Evolutionary conservation across 2,888 invertebrate genomes (phyloP).

Genomic region (Sicus ferrugineus): DNA sequence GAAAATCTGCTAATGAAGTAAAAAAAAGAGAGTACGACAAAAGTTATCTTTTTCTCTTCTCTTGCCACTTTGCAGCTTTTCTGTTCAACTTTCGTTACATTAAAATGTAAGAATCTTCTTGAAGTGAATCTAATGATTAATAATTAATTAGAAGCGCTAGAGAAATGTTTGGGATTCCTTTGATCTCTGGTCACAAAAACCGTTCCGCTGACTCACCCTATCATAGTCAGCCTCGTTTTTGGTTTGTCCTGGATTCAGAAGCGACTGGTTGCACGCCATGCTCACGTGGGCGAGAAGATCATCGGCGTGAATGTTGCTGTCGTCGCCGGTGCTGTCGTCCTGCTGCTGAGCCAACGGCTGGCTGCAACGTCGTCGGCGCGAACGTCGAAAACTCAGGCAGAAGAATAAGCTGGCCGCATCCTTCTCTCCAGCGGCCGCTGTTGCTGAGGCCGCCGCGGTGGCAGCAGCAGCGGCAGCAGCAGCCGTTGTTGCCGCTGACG

Average conservation of each 20-base stretch:
- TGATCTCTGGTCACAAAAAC: neutral
- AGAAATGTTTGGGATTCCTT: neutral
- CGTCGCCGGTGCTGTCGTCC: constrained; percentile 43
- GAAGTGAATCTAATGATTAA: too few relatives aligned
- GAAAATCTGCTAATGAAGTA: too few relatives aligned
- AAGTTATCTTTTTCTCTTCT: neutral
- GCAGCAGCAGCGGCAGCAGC: constrained; percentile 38
- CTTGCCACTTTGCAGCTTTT: neutral
- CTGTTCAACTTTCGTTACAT: neutral
- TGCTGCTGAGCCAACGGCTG: constrained; percentile 44
- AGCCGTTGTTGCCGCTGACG: constrained; percentile 39
- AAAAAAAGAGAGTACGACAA: neutral
- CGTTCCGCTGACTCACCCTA: constrained; percentile 50
- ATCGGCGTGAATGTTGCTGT: constrained; percentile 46
- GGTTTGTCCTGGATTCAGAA: constrained; percentile 59
- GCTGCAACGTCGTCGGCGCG: constrained; percentile 52
- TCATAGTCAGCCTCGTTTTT: constrained; percentile 62
- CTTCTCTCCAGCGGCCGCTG: constrained; percentile 47
- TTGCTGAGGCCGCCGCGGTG: constrained; percentile 30
- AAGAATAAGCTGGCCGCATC: constrained; percentile 59
- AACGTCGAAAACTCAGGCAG: constrained; percentile 59
- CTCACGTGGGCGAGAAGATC: constrained; percentile 46
- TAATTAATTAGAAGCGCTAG: too few relatives aligned
- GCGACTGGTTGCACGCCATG: constrained; percentile 61
- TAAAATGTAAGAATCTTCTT: neutral